Evolutionary conservation across 2,113 vertebrate genomes (phyloP).

Genomic region (Cyprinodon tularosa): DNA sequence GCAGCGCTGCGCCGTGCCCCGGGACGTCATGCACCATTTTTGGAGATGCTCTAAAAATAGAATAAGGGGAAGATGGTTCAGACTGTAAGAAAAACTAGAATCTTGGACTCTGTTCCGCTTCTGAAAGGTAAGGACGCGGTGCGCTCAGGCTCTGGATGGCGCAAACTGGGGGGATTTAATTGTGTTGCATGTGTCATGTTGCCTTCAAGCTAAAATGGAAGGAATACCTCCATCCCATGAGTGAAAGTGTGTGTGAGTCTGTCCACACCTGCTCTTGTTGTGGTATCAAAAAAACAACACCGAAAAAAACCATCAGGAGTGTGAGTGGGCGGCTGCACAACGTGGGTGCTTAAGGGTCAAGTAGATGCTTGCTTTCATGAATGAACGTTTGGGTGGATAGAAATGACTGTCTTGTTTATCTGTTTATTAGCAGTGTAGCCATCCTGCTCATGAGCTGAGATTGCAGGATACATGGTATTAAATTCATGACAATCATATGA

Average conservation of each 20-base stretch:
- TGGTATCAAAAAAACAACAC: slow-evolving; percentile 17
- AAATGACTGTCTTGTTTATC: not conserved
- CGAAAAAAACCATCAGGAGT: slow-evolving; percentile 30
- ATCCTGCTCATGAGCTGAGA: not conserved
- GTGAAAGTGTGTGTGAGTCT: not conserved
- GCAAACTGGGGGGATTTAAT: not conserved
- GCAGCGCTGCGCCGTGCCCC: slow-evolving; percentile 45
- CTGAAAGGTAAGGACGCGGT: slow-evolving; percentile 33
- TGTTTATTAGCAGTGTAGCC: not conserved
- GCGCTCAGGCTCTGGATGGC: not conserved
- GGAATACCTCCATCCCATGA: not conserved
- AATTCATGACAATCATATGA: not conserved
- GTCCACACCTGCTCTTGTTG: slow-evolving; percentile 33
- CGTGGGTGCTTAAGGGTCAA: slow-evolving; percentile 31
- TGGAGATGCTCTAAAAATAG: slow-evolving; percentile 76
- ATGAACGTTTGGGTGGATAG: slow-evolving; percentile 5
- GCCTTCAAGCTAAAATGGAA: slow-evolving; percentile 22
- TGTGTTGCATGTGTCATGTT: slow-evolving; percentile 4
- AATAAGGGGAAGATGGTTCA: slow-evolving; percentile 48
- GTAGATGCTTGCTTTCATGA: slow-evolving; percentile 34
- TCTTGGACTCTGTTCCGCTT: not conserved
- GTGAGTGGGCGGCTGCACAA: slow-evolving; percentile 38
- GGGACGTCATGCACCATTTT: slow-evolving; percentile 77
- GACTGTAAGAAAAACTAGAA: slow-evolving; percentile 7
- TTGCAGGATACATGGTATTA: not conserved